Conservation (phyloP, 1,140 invertebrate species). For the Nixonia krombeini region DNA sequence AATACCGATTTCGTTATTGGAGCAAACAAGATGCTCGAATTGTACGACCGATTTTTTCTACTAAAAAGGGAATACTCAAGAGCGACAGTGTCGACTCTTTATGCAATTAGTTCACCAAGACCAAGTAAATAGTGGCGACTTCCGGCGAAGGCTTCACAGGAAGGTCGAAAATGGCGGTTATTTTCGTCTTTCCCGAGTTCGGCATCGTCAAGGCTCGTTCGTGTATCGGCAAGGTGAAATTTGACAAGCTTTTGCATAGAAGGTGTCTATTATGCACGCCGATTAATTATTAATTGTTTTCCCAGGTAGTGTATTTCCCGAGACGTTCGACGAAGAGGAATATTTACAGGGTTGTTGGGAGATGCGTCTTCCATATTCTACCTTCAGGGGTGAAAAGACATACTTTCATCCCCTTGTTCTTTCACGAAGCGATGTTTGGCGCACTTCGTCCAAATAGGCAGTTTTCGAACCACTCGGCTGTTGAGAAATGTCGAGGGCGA, state of each 20-base stretch:
- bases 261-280: constrained; percentile 12
- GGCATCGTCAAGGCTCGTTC: constrained; percentile 23
- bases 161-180: constrained; percentile 25
- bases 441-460: too few species aligned
- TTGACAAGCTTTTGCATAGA: not conserved
- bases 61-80: too few species aligned
- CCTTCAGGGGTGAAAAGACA: too few species aligned
- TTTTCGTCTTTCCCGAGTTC: constrained; percentile 22
- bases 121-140: not conserved
- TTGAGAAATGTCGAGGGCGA: constrained; percentile 40
- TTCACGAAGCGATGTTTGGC: too few species aligned
- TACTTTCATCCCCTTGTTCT: too few species aligned
- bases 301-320: constrained; percentile 28
- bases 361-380: too few species aligned
- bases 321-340: too few species aligned
- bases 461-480: constrained; percentile 39
- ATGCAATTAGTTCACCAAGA: not conserved
- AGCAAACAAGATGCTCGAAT: not conserved
- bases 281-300: too few species aligned
- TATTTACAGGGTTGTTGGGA: too few species aligned
- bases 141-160: constrained; percentile 1
- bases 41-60: not conserved
- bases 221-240: constrained; percentile 9
- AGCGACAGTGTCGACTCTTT: not conserved
- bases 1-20: not conserved